Evolutionary conservation across 2,113 vertebrate species (phyloP), one percentile per base, ranked within the genome.

Genomic region (Neopipo cinnamomea): DNA sequence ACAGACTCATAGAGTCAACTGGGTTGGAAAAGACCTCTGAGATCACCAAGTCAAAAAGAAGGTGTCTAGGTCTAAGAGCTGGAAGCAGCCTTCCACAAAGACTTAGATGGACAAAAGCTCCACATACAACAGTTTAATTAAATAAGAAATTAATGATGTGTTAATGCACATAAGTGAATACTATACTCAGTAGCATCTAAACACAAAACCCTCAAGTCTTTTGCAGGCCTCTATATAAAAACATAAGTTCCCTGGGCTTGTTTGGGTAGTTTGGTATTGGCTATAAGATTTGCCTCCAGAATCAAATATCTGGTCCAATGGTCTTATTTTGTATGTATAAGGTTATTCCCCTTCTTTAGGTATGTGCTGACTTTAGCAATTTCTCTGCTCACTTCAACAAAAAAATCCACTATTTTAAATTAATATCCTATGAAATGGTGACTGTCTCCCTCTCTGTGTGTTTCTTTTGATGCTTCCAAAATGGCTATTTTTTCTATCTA

Each of bases 51-150:
- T 52, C 50, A 52, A 8, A 27, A 91, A 82, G 33, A 44, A 61
- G 23, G 6, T 39, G 3, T 49, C 49, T 61, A 49, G 3, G 6
- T 24, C 11, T n/a, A 73, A 70, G 16, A 52, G 33, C 39, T 49
- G 47, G 21, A 76, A 75, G 55, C 8, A 58, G 66, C 49, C 53
- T 83, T 91, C 67, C 41, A 53, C 14, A 53, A 58, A 79, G 62
- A 22, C 20, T 68, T 61, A 52, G 2, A 70, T n/a, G 22, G n/a
- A 53, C 15, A 58, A 86, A 71, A 14, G 0, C 0, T 18, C 7
- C 8, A 18, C 4, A 18, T 18, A 14, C 1, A 73, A 53, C 3
- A 37, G 12, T 37, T 66, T 25, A 13, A 62, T 84, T 66, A 86
- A 90, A 35, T 12, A 55, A 66, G 12, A 72, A 56, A 73, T 50